Percentiles rank a stretch among this genome's conserved stretches.
phyloP scores from a whole-genome alignment of 2,113 vertebrate genomes.

The Onychostruthus taczanowskii region DNA sequence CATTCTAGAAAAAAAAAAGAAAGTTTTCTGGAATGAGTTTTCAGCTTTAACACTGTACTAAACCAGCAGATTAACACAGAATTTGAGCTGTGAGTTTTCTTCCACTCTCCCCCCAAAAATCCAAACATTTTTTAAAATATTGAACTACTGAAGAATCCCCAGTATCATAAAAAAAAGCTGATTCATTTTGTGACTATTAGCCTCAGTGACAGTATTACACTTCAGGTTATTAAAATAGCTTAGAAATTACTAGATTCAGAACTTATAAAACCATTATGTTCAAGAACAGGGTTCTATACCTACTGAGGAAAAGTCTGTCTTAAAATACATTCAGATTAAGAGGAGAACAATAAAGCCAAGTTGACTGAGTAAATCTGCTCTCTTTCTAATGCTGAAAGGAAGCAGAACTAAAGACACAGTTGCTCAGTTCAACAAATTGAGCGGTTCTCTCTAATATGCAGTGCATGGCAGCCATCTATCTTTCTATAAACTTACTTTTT shows the following conservation, averaged over 20 bases:
- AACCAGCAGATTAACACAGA: neutral
- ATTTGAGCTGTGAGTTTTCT: neutral
- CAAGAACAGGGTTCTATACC: neutral
- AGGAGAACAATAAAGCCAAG: neutral
- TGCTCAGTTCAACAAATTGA: neutral
- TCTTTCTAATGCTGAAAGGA: neutral
- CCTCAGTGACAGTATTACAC: neutral
- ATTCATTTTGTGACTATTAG: neutral
- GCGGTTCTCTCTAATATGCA: neutral
- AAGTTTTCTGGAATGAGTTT: neutral
- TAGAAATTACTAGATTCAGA: neutral
- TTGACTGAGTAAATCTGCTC: neutral
- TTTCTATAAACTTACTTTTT: neutral
- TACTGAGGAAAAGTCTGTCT: neutral
- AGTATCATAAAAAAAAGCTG: neutral
- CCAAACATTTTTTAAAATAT: neutral
- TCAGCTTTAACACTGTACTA: neutral
- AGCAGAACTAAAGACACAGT: neutral
- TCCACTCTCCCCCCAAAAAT: too few relatives aligned
- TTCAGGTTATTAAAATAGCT: neutral
- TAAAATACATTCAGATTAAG: neutral
- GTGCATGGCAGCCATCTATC: neutral
- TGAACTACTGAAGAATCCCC: neutral
- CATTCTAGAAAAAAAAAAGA: neutral
- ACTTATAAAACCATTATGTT: neutral